Conservation (phyloP, 2,888 invertebrate species). For the Geophilus truncorum region DNA sequence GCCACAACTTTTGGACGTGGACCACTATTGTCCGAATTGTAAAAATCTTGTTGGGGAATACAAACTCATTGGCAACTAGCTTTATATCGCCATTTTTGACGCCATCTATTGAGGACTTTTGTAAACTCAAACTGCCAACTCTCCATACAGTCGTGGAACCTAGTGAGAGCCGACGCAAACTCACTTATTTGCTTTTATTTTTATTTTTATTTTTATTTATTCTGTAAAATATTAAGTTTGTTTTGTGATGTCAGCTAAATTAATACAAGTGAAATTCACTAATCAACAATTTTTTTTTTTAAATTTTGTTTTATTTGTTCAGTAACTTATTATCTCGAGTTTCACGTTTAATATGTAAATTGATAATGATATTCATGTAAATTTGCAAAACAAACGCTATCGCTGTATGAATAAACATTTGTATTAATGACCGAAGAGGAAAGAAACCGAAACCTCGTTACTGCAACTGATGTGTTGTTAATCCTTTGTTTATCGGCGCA, state of each 20-base stretch:
- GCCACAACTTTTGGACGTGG: slow-evolving; percentile 82
- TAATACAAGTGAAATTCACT: background rate
- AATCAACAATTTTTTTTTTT: background rate
- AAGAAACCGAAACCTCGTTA: background rate
- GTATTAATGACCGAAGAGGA: background rate
- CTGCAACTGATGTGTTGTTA: slow-evolving; percentile 21
- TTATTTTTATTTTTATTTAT: background rate
- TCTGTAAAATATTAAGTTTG: background rate
- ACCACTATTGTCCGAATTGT: slow-evolving; percentile 84
- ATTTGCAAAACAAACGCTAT: background rate
- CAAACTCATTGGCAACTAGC: background rate
- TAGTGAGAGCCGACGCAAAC: background rate
- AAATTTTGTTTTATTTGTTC: background rate
- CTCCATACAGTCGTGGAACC: background rate
- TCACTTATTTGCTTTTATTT: background rate
- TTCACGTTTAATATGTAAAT: slow-evolving; percentile 15
- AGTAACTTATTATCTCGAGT: background rate
- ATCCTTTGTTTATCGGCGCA: slow-evolving; percentile 16
- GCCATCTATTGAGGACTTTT: background rate
- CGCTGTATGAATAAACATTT: slow-evolving; percentile 14
- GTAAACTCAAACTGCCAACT: background rate
- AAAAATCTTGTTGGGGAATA: slow-evolving; percentile 44
- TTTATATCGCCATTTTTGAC: background rate
- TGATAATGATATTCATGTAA: background rate
- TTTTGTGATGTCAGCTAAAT: background rate